Evolutionary conservation across 2,113 vertebrate genomes (phyloP), one percentile per base, ranked within the genome.

Genomic region (Gallinago paraguaiae): DNA sequence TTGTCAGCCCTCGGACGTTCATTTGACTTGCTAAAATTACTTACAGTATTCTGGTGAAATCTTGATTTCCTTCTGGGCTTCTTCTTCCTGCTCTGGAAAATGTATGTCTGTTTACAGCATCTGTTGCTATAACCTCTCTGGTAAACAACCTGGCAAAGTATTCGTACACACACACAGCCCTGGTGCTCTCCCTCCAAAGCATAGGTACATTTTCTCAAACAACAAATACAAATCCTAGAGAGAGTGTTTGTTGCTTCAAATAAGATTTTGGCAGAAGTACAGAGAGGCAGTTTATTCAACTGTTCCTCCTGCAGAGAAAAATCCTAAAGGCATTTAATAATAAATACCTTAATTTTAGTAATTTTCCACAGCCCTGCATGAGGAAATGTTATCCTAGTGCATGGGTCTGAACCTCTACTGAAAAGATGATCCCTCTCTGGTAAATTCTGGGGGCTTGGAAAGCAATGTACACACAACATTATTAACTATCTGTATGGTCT

Each of bases 71-170:
- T 95, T 75, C 46, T 82, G 79, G 57, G 45, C 93, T 96, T 92
- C 81, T 93, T 94, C 88, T 94, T 88, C 82, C 79, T 96, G 72
- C 68, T 91, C 70, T 95, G 95, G 76, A 82, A 94, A 92, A 93
- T n/a, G 27, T 81, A 3, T 50, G 15, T 30, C n/a, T 94, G 45
- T 94, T 96, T 93, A 85, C 59, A 87, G 70, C 64, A 84, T 63
- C 54, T 86, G 78, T 33, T 86, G 59, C 63, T 61, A 5, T 17
- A 77, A 77, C 30, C 48, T 92, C 51, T 31, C 56, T 53, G 60
- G 60, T 93, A 89, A 95, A 94, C 86, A 94, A 17, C 31, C 17
- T 64, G 78, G 64, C 50, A 77, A 65, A 76, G 60, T 8, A 27
- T 48, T 70, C 0, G 0, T 50, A 28, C 8, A 25, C 48, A 37